These are phyloP conservation scores for Gavia stellata DNA, from an alignment of 2,113 vertebrate species.

Conservation along the genomic window DNA sequence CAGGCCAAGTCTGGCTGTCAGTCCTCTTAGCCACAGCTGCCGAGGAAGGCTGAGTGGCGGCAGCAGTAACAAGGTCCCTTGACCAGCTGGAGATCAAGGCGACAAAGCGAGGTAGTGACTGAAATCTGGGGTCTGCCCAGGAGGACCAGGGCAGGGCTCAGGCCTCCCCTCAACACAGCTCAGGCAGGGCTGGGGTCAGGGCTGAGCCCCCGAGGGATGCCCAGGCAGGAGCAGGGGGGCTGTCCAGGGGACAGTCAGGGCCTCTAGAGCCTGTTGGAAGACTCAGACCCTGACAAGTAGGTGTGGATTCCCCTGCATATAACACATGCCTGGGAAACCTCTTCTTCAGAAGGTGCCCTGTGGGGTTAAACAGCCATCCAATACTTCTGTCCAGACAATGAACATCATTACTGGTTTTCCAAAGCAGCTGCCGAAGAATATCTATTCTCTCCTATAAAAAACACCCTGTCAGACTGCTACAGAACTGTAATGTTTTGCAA, in stretches of 20 bases:
- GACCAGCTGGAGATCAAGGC: neutral
- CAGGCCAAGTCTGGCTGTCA: neutral
- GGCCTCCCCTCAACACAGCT: neutral
- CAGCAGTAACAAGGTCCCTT: neutral
- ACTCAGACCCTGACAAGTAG: neutral
- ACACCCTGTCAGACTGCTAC: neutral
- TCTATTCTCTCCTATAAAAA: neutral
- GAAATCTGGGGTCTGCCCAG: neutral
- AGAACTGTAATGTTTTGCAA: neutral
- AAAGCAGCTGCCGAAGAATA: neutral
- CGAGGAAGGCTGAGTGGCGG: neutral
- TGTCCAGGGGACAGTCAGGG: accelerated
- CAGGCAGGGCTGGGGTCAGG: neutral
- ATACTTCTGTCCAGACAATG: neutral
- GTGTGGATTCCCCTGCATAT: neutral
- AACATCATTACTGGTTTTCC: neutral
- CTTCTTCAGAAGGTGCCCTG: neutral
- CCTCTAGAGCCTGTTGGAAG: neutral
- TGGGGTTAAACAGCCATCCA: neutral
- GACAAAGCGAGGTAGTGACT: neutral
- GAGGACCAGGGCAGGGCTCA: neutral
- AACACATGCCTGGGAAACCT: neutral
- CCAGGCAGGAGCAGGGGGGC: neutral
- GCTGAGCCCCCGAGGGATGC: neutral
- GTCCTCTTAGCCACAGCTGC: neutral